These are phyloP conservation scores for Prionailurus bengalensis DNA, from an alignment of 2,113 vertebrate genomes.

Conservation along the genomic window DNA sequence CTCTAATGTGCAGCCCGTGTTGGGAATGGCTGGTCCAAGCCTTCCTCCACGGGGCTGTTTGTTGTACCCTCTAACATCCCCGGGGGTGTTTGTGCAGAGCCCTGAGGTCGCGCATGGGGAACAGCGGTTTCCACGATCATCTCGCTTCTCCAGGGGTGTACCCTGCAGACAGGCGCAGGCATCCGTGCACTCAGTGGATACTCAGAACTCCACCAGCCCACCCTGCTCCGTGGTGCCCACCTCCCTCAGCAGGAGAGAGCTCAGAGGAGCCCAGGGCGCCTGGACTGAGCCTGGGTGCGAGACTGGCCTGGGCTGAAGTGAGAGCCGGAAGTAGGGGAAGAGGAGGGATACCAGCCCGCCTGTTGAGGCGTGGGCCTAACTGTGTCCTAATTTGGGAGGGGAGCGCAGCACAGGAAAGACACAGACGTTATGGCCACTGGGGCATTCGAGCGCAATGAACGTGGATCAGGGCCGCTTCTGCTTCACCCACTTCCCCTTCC, in stretches of 20 bases:
- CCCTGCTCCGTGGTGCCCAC: not conserved
- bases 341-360: not conserved
- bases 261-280: not conserved
- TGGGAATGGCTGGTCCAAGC: not conserved
- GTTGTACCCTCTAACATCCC: too few species aligned
- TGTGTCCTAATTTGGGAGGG: not conserved
- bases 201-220: not conserved
- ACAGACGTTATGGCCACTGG: not conserved
- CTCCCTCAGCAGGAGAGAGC: not conserved
- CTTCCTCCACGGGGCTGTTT: not conserved
- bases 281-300: not conserved
- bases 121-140: not conserved
- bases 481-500: accelerated
- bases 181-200: accelerated
- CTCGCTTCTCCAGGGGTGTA: not conserved
- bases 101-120: not conserved
- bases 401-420: not conserved
- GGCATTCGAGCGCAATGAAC: not conserved
- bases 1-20: not conserved
- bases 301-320: not conserved
- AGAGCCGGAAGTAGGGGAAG: not conserved
- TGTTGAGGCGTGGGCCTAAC: not conserved
- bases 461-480: accelerated
- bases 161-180: accelerated
- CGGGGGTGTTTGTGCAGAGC: not conserved